Evolutionary conservation across 2,888 invertebrate genomes (phyloP).

Genomic region (Platypus cylindrus): DNA sequence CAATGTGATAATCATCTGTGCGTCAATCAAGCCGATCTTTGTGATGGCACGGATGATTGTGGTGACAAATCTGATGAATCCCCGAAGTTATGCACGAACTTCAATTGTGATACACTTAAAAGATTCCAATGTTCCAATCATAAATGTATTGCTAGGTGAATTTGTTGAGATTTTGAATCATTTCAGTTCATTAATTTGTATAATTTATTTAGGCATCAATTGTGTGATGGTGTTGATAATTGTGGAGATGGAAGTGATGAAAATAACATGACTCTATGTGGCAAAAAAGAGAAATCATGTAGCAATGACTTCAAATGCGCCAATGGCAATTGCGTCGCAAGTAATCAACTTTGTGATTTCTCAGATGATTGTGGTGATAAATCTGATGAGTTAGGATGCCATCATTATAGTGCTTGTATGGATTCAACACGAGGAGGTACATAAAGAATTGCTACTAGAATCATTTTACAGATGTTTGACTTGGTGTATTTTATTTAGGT

Average conservation of each 20-base stretch:
- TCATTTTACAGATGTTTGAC: not conserved
- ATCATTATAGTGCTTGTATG: constrained; percentile 49
- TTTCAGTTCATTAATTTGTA: too few species aligned
- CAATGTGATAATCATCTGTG: constrained; percentile 88
- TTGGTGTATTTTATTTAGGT: constrained; percentile 27
- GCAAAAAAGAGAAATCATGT: constrained; percentile 61
- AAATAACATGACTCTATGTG: constrained; percentile 84
- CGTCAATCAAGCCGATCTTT: constrained; percentile 77
- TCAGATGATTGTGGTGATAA: constrained; percentile 84
- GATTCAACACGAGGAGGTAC: constrained; percentile 58
- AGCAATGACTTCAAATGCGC: constrained; percentile 81
- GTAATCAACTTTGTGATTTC: constrained; percentile 64
- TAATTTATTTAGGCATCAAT: constrained; percentile 45
- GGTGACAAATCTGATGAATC: constrained; percentile 85
- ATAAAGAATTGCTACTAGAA: not conserved
- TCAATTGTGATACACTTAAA: constrained; percentile 71
- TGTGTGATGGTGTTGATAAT: constrained; percentile 86
- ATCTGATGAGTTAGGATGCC: constrained; percentile 85
- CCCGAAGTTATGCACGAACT: constrained; percentile 64
- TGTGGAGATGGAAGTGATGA: constrained; percentile 94
- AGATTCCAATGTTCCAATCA: constrained; percentile 82
- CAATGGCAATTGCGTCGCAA: constrained; percentile 72
- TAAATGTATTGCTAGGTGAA: constrained; percentile 59
- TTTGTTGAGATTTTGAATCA: too few species aligned
- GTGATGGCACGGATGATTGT: constrained; percentile 89